Evolutionary conservation across 2,888 invertebrate genomes (phyloP), one percentile per base, ranked within the genome.

Genomic region (Stictocephala bisonia): DNA sequence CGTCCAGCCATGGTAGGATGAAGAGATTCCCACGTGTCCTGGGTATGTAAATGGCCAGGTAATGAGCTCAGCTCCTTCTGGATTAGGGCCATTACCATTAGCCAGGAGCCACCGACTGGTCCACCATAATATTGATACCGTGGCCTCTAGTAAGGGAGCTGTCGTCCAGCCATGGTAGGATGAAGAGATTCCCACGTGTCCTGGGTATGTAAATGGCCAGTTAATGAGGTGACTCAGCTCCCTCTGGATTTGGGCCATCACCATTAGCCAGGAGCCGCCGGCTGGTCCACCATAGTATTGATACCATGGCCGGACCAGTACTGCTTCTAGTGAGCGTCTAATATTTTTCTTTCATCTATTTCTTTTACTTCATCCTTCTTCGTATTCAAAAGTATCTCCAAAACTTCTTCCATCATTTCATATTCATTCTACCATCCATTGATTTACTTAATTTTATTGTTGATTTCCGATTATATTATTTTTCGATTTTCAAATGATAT

Each of bases 161-260:
- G 56, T 22, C 56, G 22, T 29, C 29, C 3, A 9, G 51, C 27
- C 11, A 7, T 44, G n/a, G n/a, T n/a, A n/a, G n/a, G n/a, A n/a
- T n/a, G 35, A 31, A 11, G 35, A 6, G 7, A 11, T 9, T 9
- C 35, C 11, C 6, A 31, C 11, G 6, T 11, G 11, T 31, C 11
- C 35, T 31, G 6, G 35, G 11, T 9, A 56, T 56, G 56, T 56
- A 56, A 31, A 56, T 56, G 60, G 60, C 27, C 22, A 22, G 20
- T 31, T 60, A 60, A 60, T 60, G 60, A 60, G 60, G 15, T 60
- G 60, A 60, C 60, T 60, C 60, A 60, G 60, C 60, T 22, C 20
- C 22, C 31, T n/a, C 40, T 35, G 29, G 60, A 60, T 60, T 60
- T 22, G 15, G 22, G 18, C 35, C 31, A 60, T 60, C 29, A 60